A percentile compares a stretch with the other conserved stretches of the same genome.
These are phyloP conservation scores for Papilio helenus DNA, from an alignment of 1,140 invertebrate species.

Conservation along the genomic window DNA sequence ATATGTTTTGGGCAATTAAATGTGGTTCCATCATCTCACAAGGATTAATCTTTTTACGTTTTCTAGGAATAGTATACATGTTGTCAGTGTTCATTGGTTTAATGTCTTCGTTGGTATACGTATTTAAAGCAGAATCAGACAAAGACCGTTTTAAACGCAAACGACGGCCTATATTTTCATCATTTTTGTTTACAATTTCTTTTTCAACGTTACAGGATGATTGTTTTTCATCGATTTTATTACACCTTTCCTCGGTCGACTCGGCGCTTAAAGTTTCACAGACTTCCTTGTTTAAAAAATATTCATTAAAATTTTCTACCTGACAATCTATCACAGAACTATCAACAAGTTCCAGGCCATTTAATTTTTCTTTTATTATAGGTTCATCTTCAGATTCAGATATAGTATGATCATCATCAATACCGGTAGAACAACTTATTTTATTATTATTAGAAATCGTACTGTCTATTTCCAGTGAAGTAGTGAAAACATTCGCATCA, in stretches of 20 bases:
- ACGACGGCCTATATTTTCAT: background rate
- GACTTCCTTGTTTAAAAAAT: background rate
- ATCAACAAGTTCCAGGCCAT: background rate
- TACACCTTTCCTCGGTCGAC: background rate
- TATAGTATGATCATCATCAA: background rate
- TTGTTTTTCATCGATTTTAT: background rate
- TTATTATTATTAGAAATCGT: background rate
- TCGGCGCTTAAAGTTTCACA: background rate
- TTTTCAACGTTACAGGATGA: background rate
- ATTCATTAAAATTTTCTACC: background rate
- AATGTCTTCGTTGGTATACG: slow-evolving; percentile 43
- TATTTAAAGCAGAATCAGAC: slow-evolving; percentile 69
- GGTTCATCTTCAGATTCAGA: background rate
- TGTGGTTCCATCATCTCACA: slow-evolving; percentile 50
- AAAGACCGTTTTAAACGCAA: slow-evolving; percentile 64
- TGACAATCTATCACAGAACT: background rate
- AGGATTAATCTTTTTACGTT: slow-evolving; percentile 55
- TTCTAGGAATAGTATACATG: slow-evolving; percentile 48
- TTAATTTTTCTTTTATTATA: background rate
- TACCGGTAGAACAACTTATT: background rate
- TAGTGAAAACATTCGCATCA: background rate
- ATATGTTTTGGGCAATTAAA: slow-evolving; percentile 56
- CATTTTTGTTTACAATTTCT: slow-evolving; percentile 9
- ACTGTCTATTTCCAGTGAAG: background rate
- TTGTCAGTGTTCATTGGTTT: slow-evolving; percentile 45